Evolutionary conservation across 1,140 invertebrate genomes (phyloP), one percentile per base, ranked within the genome.

Genomic region (Papilio xuthus): DNA sequence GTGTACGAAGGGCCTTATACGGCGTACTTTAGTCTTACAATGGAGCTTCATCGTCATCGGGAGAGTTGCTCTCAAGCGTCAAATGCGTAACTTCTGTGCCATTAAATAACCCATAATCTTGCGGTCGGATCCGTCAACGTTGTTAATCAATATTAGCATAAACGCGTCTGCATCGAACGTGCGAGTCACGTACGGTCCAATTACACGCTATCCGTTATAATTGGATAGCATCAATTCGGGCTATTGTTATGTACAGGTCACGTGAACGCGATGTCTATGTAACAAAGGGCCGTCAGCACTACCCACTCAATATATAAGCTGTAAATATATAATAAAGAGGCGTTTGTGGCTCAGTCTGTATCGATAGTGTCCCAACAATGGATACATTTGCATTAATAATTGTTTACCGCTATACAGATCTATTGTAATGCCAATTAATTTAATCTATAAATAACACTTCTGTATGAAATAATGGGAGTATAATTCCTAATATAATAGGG

Each of bases 171-270:
- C 71, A 73, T 73, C 41, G 37, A 73, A 44, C 67, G n/a, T n/a
- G 41, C 71, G n/a, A 47, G 71, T 73, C 71, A 73, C 42, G 71
- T 47, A 26, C 42, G 20, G 71, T 73, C 71, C 71, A 73, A 73
- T 73, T 73, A 73, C 71, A 73, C 71, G 71, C n/a, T 71, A 71
- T 71, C 70, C 70, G 70, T 71, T 71, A 71, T 71, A 71, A 73
- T 73, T 73, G 71, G 41, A 73, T 73, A 42, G 71, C 71, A 73
- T 73, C 71, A 73, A 73, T 73, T 73, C 71, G 41, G 71, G 71
- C 71, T 42, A 47, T 73, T 47, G 71, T 73, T 44, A 73, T 47
- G 20, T 44, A 47, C 42, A 13, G 13, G 71, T 44, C 70, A 47
- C 70, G 71, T 47, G 20, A 44, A 53, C 44, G 28, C 69, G n/a